Conservation (phyloP, 1,140 invertebrate genomes). For the Drosophila kikkawai region DNA sequence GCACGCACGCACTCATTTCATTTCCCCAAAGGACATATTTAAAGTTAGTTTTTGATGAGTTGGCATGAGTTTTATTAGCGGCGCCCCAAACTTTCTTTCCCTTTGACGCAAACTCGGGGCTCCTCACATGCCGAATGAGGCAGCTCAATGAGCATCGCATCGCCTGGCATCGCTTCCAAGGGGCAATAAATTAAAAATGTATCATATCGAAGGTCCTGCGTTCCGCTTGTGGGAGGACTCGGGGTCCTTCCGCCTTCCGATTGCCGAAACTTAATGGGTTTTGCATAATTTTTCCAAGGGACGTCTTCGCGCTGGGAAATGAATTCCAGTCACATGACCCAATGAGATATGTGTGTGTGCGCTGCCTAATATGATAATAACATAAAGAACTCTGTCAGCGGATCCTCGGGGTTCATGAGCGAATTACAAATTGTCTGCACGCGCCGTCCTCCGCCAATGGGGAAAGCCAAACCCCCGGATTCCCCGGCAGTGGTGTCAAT, state of each 20-base stretch:
- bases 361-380: constrained; percentile 69
- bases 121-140: constrained; percentile 40
- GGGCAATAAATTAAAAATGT: constrained; percentile 73
- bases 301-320: constrained; percentile 21
- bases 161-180: constrained; percentile 40
- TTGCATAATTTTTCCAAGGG: constrained; percentile 51
- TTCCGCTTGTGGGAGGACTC: neutral
- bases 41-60: constrained; percentile 80
- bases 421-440: constrained; percentile 71
- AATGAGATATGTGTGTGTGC: constrained; percentile 42
- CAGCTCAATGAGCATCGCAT: constrained; percentile 43
- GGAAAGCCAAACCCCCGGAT: constrained; percentile 4
- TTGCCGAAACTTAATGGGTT: constrained; percentile 59
- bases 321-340: constrained; percentile 72
- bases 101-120: constrained; percentile 22
- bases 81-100: constrained; percentile 62
- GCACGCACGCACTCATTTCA: constrained; percentile 63
- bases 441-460: constrained; percentile 9
- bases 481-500: constrained; percentile 10
- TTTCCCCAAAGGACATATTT: constrained; percentile 72
- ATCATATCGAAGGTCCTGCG: constrained; percentile 33
- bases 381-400: constrained; percentile 54
- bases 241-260: constrained; percentile 21
- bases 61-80: constrained; percentile 79
- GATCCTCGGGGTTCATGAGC: constrained; percentile 39